These are phyloP conservation scores for Muscicapa adusta DNA, from an alignment of 2,113 vertebrate species.

Conservation along the genomic window DNA sequence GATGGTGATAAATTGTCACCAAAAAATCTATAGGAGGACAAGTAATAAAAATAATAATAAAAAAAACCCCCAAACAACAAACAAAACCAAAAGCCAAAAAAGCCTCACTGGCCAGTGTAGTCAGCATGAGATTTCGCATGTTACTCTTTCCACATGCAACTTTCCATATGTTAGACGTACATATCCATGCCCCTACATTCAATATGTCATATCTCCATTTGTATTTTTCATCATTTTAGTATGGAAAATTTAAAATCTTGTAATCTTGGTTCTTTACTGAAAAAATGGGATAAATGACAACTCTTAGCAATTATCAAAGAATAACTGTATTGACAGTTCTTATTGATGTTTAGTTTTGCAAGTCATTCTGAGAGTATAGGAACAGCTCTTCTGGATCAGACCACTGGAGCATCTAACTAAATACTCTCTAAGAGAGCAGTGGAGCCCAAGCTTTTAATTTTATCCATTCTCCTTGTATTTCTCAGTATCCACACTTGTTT, in stretches of 20 bases:
- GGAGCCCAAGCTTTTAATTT: background rate
- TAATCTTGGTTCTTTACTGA: background rate
- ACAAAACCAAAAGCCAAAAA: background rate
- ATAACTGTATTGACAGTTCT: background rate
- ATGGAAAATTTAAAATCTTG: background rate
- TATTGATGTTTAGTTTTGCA: background rate
- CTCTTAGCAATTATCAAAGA: background rate
- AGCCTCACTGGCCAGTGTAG: accelerated
- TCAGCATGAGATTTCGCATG: background rate
- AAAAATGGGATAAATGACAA: background rate
- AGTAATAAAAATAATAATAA: background rate
- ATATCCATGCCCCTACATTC: background rate
- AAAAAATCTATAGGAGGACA: background rate
- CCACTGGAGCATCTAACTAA: background rate
- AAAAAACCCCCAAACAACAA: background rate
- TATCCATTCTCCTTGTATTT: background rate
- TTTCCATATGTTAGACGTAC: background rate
- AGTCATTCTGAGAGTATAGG: background rate
- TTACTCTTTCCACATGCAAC: background rate
- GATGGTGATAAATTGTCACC: background rate
- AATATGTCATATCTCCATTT: background rate
- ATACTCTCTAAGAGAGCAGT: background rate
- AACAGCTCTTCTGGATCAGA: background rate
- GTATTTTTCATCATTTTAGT: background rate
- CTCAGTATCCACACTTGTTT: background rate